Evolutionary conservation across 2,888 invertebrate species (phyloP).

Genomic region (Ophion costatus): DNA sequence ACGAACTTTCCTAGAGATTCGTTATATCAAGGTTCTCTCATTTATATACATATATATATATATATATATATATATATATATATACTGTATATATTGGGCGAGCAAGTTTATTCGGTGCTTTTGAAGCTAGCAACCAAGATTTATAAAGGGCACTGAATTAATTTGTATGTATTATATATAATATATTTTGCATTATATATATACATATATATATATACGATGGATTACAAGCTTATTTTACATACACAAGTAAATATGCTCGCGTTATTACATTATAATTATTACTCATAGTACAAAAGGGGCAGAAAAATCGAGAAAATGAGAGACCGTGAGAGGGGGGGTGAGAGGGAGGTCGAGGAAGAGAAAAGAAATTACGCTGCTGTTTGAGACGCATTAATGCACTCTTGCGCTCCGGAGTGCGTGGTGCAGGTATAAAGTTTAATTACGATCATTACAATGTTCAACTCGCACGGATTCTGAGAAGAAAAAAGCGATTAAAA

Average conservation of each 20-base stretch:
- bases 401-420: conserved; percentile 25
- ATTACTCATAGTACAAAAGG: neutral
- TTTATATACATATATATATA: neutral
- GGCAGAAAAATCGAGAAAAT: neutral
- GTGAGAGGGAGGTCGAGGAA: neutral
- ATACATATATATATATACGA: neutral
- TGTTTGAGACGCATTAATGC: conserved; percentile 53
- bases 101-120: no score
- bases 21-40: no score
- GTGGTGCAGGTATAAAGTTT: conserved; percentile 28
- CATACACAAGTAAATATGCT: neutral
- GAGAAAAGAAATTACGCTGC: conserved; percentile 44
- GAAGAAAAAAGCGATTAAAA: conserved; percentile 8
- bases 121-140: no score
- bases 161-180: no score
- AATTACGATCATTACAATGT: conserved; percentile 42
- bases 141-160: no score
- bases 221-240: conserved; percentile 14
- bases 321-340: neutral
- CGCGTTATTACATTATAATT: conserved; percentile 24
- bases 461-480: conserved; percentile 21
- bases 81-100: neutral
- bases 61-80: neutral
- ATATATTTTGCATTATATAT: no score
- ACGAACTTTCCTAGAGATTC: no score